Conservation (phyloP, 2,113 vertebrate species). For the Delphinapterus leucas region DNA sequence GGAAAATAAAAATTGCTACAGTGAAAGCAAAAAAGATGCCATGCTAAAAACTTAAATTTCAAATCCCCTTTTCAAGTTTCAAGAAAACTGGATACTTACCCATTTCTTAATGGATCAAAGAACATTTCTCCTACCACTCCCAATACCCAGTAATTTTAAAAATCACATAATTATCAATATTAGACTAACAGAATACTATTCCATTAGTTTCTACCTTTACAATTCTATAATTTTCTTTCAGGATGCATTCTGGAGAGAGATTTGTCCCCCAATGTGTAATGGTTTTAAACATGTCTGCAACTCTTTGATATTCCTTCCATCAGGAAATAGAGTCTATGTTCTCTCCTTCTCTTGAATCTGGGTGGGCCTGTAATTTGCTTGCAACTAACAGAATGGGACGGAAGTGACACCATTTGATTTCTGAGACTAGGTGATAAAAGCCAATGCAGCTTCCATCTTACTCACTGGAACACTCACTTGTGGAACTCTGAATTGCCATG, state of each 20-base stretch:
- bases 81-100: neutral
- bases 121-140: neutral
- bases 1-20: neutral
- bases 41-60: neutral
- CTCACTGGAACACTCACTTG: neutral
- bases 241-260: neutral
- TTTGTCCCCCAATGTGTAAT: neutral
- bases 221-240: neutral
- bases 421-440: neutral
- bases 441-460: neutral
- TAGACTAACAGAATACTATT: neutral
- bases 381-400: neutral
- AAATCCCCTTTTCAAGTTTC: neutral
- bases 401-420: neutral
- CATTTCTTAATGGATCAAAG: conserved; percentile 37
- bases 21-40: neutral
- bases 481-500: neutral
- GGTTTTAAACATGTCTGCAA: neutral
- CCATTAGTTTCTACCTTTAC: neutral
- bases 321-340: neutral
- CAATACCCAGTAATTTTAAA: neutral
- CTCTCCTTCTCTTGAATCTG: neutral
- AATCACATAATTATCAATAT: conserved; percentile 1
- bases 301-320: neutral
- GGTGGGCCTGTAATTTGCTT: neutral